phyloP scores from a whole-genome alignment of 2,888 invertebrate genomes.

The Hofmannophila pseudospretella region DNA sequence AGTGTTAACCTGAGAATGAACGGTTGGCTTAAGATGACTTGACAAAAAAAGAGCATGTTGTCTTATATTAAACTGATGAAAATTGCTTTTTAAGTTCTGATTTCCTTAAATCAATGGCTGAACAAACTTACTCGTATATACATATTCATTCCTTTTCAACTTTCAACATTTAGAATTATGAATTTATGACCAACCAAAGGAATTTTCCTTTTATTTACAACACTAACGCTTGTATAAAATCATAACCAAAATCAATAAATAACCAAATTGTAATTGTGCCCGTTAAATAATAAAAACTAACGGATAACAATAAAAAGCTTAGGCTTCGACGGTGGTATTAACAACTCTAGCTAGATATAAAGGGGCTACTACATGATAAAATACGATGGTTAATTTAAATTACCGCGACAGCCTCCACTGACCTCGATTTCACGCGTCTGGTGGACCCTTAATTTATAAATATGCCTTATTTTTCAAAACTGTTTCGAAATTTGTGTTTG shows the following conservation, averaged over 20 bases:
- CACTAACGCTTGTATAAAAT: background rate
- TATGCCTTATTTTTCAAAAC: slow-evolving; percentile 18
- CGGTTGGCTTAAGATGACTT: too few relatives aligned
- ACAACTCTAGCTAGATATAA: slow-evolving; percentile 29
- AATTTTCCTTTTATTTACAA: background rate
- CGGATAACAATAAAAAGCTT: slow-evolving; percentile 1
- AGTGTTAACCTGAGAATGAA: too few relatives aligned
- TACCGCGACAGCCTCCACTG: slow-evolving; percentile 22
- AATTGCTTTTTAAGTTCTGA: too few relatives aligned
- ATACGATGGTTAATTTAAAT: slow-evolving; percentile 53
- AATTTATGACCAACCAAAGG: background rate
- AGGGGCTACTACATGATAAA: slow-evolving; percentile 32
- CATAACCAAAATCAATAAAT: background rate
- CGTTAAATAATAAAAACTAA: background rate
- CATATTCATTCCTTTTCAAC: too few relatives aligned
- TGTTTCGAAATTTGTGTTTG: slow-evolving; percentile 3
- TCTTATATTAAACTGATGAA: too few relatives aligned
- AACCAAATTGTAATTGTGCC: background rate
- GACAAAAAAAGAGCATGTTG: too few relatives aligned
- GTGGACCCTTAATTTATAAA: slow-evolving; percentile 30
- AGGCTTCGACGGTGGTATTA: slow-evolving; percentile 25
- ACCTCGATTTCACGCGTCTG: slow-evolving; percentile 42
- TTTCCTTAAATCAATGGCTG: too few relatives aligned
- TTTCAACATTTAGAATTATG: too few relatives aligned
- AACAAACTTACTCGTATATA: too few relatives aligned